phyloP scores from a whole-genome alignment of 2,113 vertebrate species.

The Toxostoma redivivum region DNA sequence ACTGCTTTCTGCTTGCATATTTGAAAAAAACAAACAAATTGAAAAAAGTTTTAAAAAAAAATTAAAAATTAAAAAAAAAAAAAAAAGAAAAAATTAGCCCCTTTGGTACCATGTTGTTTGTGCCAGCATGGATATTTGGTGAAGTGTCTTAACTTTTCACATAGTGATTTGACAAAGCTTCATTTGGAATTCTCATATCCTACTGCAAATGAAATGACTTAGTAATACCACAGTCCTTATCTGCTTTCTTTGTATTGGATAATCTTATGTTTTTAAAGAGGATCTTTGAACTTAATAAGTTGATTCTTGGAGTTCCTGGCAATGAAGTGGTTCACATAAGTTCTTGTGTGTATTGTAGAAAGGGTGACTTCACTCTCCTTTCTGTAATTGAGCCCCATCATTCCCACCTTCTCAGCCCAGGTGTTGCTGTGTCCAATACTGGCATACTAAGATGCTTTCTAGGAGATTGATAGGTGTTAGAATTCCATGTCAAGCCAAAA shows the following conservation, averaged over 20 bases:
- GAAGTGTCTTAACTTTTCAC: neutral
- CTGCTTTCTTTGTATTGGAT: neutral
- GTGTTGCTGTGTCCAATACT: neutral
- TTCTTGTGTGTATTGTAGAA: neutral
- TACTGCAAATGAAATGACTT: neutral
- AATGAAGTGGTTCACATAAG: neutral
- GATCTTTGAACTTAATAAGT: neutral
- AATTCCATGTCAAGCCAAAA: neutral
- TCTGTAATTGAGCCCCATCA: fast-evolving
- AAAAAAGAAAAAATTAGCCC: neutral
- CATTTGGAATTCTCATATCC: neutral
- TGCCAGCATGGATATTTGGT: neutral
- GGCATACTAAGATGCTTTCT: neutral
- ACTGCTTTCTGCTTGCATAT: neutral
- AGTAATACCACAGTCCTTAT: neutral
- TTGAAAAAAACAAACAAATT: neutral
- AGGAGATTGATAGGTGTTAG: neutral
- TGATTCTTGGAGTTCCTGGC: neutral
- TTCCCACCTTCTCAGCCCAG: neutral
- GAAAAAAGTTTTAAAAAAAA: neutral
- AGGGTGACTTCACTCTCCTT: neutral
- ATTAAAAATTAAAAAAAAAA: neutral
- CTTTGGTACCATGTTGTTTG: neutral
- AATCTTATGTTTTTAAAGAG: neutral
- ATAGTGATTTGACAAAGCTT: neutral